A percentile compares a stretch with the other conserved stretches of the same genome.
phyloP scores from a whole-genome alignment of 1,140 invertebrate genomes.

The Drosophila kanapiae region DNA sequence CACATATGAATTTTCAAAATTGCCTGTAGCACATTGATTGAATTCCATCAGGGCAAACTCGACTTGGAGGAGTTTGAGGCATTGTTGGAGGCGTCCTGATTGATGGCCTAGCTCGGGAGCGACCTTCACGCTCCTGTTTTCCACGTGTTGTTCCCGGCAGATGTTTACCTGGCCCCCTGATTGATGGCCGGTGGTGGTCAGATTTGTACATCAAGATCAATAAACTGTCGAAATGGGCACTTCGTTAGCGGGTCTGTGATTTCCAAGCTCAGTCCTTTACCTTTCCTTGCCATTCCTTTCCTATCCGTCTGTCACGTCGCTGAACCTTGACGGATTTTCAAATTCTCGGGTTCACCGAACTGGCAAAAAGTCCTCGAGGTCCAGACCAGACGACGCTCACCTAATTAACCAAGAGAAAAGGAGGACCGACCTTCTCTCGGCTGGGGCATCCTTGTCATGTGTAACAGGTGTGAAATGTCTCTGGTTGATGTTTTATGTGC shows the following conservation, averaged over 20 bases:
- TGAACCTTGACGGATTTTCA: constrained; percentile 49
- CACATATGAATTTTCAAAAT: constrained; percentile 61
- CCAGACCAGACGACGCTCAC: constrained; percentile 32
- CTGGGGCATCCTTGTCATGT: constrained; percentile 44
- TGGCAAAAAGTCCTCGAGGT: constrained; percentile 47
- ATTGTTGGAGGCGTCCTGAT: constrained; percentile 51
- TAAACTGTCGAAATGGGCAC: constrained; percentile 49
- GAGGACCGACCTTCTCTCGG: constrained; percentile 5
- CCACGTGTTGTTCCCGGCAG: constrained; percentile 34
- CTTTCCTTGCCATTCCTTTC: not conserved
- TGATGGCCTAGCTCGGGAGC: constrained; percentile 49
- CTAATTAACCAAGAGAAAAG: constrained; percentile 64
- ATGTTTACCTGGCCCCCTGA: constrained; percentile 64
- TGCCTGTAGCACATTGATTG: constrained; percentile 66
- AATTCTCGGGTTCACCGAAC: constrained; percentile 66
- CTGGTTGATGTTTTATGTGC: constrained; percentile 21
- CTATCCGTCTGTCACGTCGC: constrained; percentile 24
- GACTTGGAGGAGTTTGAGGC: not conserved
- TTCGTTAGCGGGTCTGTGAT: constrained; percentile 50
- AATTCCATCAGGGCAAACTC: constrained; percentile 43
- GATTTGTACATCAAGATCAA: constrained; percentile 58
- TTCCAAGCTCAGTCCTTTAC: not conserved
- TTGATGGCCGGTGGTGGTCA: constrained; percentile 72
- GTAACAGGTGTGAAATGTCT: constrained; percentile 60
- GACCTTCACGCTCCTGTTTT: constrained; percentile 42